Conservation (phyloP, 1,140 invertebrate species). For the Pachypeltis micranthus region DNA sequence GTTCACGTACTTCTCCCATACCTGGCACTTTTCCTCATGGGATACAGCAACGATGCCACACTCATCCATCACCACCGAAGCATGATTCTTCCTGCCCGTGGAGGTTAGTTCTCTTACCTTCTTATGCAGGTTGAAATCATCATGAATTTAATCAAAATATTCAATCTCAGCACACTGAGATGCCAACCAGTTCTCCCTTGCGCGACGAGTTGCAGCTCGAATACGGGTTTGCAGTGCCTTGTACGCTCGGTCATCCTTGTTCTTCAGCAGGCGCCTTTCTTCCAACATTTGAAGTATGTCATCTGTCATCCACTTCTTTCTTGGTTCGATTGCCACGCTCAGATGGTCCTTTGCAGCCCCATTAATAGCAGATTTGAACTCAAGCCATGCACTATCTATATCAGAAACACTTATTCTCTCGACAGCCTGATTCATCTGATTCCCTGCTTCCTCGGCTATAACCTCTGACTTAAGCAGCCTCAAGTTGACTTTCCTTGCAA, state of each 20-base stretch:
- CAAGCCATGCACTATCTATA: neutral
- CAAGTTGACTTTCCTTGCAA: slow-evolving; percentile 6
- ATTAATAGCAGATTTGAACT: slow-evolving; percentile 5
- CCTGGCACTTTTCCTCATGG: slow-evolving; percentile 10
- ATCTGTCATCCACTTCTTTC: slow-evolving; percentile 26
- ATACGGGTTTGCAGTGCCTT: slow-evolving; percentile 4
- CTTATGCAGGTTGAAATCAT: slow-evolving; percentile 22
- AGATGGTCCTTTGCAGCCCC: slow-evolving; percentile 4
- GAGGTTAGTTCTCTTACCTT: slow-evolving; percentile 21
- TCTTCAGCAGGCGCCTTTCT: slow-evolving; percentile 23
- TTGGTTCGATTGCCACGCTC: neutral
- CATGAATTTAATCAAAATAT: slow-evolving; percentile 10
- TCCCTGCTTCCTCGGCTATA: neutral
- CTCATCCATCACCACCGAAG: neutral
- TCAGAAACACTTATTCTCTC: slow-evolving; percentile 15
- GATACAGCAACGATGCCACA: slow-evolving; percentile 6
- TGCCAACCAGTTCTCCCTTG: slow-evolving; percentile 11
- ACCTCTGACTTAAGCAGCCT: neutral
- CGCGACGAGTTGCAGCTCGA: neutral
- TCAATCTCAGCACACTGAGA: slow-evolving; percentile 19
- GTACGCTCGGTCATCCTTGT: slow-evolving; percentile 1
- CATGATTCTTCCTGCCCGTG: neutral
- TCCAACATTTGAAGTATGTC: slow-evolving; percentile 27
- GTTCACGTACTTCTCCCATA: slow-evolving; percentile 25
- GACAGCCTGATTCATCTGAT: neutral